Evolutionary conservation across 1,140 invertebrate species (phyloP).

Genomic region (Elysia chlorotica): DNA sequence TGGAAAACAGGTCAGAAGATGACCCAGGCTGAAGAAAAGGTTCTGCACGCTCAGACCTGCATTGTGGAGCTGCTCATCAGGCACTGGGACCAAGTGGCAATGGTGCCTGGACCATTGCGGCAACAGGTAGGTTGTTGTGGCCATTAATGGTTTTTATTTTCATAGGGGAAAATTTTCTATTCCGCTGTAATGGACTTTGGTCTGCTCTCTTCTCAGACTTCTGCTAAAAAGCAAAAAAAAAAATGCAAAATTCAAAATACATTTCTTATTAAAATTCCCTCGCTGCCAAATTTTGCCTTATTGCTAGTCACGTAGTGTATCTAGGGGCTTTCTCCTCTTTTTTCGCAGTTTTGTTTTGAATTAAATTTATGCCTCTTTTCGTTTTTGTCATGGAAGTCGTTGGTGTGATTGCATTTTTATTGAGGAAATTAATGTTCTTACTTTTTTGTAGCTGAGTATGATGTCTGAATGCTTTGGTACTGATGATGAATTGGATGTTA

Average conservation of each 20-base stretch:
- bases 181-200: not conserved
- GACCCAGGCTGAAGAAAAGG: slow-evolving; percentile 53
- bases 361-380: too few relatives aligned
- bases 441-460: slow-evolving; percentile 29
- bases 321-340: too few relatives aligned
- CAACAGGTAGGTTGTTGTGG: slow-evolving; percentile 2
- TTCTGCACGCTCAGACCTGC: slow-evolving; percentile 53
- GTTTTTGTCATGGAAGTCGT: too few relatives aligned
- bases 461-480: slow-evolving; percentile 52
- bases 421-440: too few relatives aligned
- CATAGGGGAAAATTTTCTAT: not conserved
- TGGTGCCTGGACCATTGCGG: slow-evolving; percentile 58
- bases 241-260: not conserved
- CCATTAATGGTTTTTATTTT: not conserved
- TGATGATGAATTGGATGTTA: slow-evolving; percentile 54
- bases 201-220: not conserved
- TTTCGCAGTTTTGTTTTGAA: too few relatives aligned
- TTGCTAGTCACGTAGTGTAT: too few relatives aligned
- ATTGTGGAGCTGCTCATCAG: slow-evolving; percentile 75
- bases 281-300: too few relatives aligned
- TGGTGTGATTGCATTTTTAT: too few relatives aligned
- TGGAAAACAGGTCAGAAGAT: too few relatives aligned
- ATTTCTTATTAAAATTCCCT: too few relatives aligned
- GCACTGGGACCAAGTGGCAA: slow-evolving; percentile 75
- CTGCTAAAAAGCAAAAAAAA: not conserved